A percentile compares a stretch with the other conserved stretches of the same genome.
phyloP scores from a whole-genome alignment of 2,888 invertebrate genomes.

The Heliconius erato region DNA sequence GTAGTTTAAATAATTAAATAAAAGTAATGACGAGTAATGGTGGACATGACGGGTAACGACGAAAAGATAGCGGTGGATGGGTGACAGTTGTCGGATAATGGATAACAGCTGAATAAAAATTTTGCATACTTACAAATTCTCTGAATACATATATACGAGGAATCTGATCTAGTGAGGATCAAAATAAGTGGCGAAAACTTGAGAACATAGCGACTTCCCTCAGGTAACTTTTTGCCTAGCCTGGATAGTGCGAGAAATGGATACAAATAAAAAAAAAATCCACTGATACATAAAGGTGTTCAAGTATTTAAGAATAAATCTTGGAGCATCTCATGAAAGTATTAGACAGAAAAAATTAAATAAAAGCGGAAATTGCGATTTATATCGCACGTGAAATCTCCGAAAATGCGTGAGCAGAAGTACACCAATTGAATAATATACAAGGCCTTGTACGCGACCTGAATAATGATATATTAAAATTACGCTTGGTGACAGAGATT shows the following conservation, averaged over 20 bases:
- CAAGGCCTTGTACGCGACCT: conserved; percentile 43
- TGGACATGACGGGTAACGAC: too few species aligned
- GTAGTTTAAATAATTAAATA: too few species aligned
- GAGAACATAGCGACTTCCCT: too few species aligned
- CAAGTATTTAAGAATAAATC: conserved; percentile 11
- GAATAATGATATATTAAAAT: conserved; percentile 51
- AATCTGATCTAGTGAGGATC: too few species aligned
- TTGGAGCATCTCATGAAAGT: conserved; percentile 6
- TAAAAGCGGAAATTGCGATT: conserved; percentile 45
- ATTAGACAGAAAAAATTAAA: conserved; percentile 20
- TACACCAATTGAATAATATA: conserved; percentile 52
- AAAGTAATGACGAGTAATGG: too few species aligned
- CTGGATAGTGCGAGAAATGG: background rate
- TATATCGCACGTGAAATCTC: conserved; percentile 34
- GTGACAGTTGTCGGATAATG: too few species aligned
- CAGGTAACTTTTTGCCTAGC: background rate
- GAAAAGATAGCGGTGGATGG: too few species aligned
- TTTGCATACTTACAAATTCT: too few species aligned
- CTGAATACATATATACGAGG: too few species aligned
- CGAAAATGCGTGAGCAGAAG: conserved; percentile 46
- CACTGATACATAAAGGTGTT: background rate
- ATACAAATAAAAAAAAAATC: background rate
- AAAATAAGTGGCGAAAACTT: too few species aligned
- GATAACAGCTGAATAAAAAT: too few species aligned
- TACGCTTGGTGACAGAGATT: conserved; percentile 45